Evolutionary conservation across 2,113 vertebrate genomes (phyloP), one percentile per base, ranked within the genome.

Genomic region (Paradoxurus hermaphroditus): DNA sequence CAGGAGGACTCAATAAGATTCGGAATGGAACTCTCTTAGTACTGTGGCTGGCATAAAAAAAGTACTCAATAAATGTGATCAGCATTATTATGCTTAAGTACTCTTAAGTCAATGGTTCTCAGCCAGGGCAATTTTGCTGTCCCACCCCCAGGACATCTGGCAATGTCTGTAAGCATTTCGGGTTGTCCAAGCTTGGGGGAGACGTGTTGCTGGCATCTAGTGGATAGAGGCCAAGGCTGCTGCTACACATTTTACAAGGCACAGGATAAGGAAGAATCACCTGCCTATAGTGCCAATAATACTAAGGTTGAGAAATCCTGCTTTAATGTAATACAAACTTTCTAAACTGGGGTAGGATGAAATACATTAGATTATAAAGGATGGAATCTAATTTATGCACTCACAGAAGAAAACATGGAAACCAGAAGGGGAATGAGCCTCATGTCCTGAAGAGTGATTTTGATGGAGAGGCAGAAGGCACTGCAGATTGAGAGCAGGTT

Each of bases 361-460:
- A 75, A 46, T 84, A 16, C 46, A 63, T 82, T 68, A 8, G 19
- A 68, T 36, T 44, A 44, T 18, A 51, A 29, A 36, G 34, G 23
- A 56, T 39, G n/a, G 51, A n/a, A 93, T 34, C 2, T 59, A 14
- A 63, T 8, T 46, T 65, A 7, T 29, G 15, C 13, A 27, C 79
- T 83, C 67, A 73, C 59, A 62, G 51, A 81, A 90, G 39, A 31
- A 41, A 83, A 89, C 34, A 63, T 36, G 14, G 41, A 96, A 82
- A n/a, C 5, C 31, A 25, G 41, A 78, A 90, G 27, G 49, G 27
- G 56, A 87, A 83, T 49, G 13, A 9, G 25, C 31, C 4, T 63
- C 1, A 0, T 34, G n/a, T 39, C 34, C 68, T 1, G 0, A 25
- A 68, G 39, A 81, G 5, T 4, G 16, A 29, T 16, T 16, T 39